phyloP scores from a whole-genome alignment of 2,797 vertebrate genomes.

The Chiroxiphia lanceolata region DNA sequence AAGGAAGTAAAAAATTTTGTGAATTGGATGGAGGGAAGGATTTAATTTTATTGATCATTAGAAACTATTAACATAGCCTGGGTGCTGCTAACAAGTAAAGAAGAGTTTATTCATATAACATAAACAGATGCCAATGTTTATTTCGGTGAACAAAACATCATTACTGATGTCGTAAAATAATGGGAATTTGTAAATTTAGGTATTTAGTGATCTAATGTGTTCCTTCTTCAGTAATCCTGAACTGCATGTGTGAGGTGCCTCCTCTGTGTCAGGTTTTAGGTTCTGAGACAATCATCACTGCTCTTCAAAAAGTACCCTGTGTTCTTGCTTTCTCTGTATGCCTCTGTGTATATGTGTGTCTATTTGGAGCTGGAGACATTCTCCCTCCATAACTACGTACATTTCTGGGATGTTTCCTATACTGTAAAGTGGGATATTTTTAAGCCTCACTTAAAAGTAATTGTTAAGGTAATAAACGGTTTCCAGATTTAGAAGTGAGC shows the following conservation, averaged over 20 bases:
- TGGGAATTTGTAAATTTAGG: background rate
- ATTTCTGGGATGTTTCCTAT: background rate
- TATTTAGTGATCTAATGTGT: background rate
- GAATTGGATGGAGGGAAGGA: background rate
- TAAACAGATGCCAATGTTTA: background rate
- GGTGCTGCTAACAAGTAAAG: background rate
- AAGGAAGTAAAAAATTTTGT: background rate
- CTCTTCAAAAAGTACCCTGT: background rate
- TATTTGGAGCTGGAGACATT: background rate
- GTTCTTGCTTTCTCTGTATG: background rate
- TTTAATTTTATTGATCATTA: background rate
- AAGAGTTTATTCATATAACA: background rate
- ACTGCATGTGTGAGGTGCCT: background rate
- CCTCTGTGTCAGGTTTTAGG: background rate
- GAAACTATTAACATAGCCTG: background rate
- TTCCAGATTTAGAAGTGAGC: constrained; percentile 33
- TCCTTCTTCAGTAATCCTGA: background rate
- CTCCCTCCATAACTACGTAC: fast-evolving
- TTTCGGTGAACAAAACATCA: background rate
- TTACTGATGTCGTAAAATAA: background rate
- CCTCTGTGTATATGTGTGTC: background rate
- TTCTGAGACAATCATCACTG: background rate
- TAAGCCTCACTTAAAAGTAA: background rate
- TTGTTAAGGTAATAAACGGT: constrained; percentile 46
- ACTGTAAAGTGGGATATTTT: constrained; percentile 15